Percentiles rank a stretch among this genome's conserved stretches.
phyloP scores from a whole-genome alignment of 1,140 invertebrate genomes.

The Lepidurus couesii region DNA sequence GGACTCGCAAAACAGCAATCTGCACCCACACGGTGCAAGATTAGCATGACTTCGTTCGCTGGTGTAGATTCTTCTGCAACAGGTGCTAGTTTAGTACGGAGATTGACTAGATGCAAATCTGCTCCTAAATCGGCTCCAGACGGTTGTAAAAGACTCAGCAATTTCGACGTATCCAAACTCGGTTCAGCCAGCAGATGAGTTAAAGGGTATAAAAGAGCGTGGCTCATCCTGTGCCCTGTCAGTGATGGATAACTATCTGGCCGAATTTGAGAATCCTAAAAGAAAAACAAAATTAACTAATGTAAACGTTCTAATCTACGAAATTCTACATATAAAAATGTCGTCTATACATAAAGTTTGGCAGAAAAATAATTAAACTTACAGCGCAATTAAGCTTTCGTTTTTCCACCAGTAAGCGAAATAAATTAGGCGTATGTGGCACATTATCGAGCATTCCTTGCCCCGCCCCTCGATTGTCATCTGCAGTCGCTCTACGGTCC shows the following conservation, averaged over 20 bases:
- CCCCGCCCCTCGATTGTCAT: constrained; percentile 87
- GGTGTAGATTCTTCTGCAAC: constrained; percentile 38
- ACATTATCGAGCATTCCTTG: constrained; percentile 84
- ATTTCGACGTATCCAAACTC: constrained; percentile 44
- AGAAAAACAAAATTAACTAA: constrained; percentile 28
- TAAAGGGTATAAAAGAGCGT: constrained; percentile 63
- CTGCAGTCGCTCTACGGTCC: constrained; percentile 85
- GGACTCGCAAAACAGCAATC: constrained; percentile 47
- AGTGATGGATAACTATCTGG: constrained; percentile 57
- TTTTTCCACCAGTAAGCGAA: constrained; percentile 66
- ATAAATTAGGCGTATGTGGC: constrained; percentile 67
- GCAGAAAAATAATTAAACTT: constrained; percentile 32
- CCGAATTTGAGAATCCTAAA: constrained; percentile 39
- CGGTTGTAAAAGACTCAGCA: constrained; percentile 46
- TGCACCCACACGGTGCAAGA: constrained; percentile 49
- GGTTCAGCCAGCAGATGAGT: constrained; percentile 50
- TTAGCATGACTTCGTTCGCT: constrained; percentile 42
- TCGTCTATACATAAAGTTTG: background rate
- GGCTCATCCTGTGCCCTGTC: constrained; percentile 55
- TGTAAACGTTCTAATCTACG: constrained; percentile 17
- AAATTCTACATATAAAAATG: constrained; percentile 30
- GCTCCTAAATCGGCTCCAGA: constrained; percentile 53
- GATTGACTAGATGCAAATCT: constrained; percentile 51
- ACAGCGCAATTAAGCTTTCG: constrained; percentile 46
- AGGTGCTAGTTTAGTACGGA: constrained; percentile 45